A percentile compares a stretch with the other conserved stretches of the same genome.
Evolutionary conservation across 1,140 invertebrate species (phyloP).

Genomic region (Tetranychus urticae): DNA sequence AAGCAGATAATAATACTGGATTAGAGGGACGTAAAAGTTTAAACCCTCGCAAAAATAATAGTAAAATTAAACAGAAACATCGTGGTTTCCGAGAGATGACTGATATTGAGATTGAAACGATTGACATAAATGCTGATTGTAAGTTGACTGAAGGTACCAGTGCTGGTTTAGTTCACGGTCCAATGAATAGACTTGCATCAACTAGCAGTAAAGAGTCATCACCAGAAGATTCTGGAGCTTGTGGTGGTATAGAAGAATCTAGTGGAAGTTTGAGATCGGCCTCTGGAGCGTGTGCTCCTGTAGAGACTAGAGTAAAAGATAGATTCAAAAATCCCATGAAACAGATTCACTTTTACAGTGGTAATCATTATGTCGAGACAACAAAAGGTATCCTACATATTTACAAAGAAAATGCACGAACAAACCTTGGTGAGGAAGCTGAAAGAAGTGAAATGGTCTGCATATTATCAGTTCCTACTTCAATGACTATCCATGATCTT

Average conservation of each 20-base stretch:
- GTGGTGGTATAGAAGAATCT: background rate
- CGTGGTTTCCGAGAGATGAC: conserved; percentile 30
- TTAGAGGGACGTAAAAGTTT: no score
- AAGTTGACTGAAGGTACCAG: background rate
- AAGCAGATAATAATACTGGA: no score
- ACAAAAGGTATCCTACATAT: conserved; percentile 87
- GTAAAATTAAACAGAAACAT: conserved; percentile 1
- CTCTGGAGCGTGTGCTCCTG: background rate
- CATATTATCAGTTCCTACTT: conserved; percentile 71
- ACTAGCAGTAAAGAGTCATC: background rate
- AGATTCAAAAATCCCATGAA: conserved; percentile 7
- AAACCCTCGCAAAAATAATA: no score
- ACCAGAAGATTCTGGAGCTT: background rate
- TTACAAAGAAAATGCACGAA: conserved; percentile 66
- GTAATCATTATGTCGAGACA: conserved; percentile 87
- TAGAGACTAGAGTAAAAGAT: background rate
- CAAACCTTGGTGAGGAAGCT: conserved; percentile 21
- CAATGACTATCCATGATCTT: conserved; percentile 75
- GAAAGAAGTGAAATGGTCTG: conserved; percentile 46
- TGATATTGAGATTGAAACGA: conserved; percentile 38
- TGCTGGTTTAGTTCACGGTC: background rate
- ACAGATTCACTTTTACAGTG: conserved; percentile 50
- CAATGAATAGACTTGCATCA: background rate
- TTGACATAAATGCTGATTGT: background rate
- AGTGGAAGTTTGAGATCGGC: background rate